Conservation (phyloP, 1,140 invertebrate genomes). For the Calycopis cecrops region DNA sequence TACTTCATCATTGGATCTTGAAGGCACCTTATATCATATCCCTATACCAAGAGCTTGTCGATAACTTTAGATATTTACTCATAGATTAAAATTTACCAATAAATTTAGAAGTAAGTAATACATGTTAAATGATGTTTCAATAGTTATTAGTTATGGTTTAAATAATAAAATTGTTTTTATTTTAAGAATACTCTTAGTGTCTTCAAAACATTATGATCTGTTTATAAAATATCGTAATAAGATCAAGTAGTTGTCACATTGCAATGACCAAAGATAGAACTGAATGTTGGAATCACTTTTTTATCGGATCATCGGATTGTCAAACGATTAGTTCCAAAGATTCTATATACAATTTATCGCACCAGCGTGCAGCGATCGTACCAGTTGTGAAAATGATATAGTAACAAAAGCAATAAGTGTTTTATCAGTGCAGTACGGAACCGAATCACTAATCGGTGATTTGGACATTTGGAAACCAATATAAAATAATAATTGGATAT, state of each 20-base stretch:
- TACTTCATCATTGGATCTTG: slow-evolving; percentile 27
- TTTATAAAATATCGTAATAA: slow-evolving; percentile 16
- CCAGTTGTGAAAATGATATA: slow-evolving; percentile 19
- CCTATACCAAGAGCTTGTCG: slow-evolving; percentile 22
- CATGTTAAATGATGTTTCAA: background rate
- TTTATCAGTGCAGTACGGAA: slow-evolving; percentile 13
- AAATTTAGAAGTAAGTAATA: slow-evolving; percentile 19
- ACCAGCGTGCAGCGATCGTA: too few relatives aligned
- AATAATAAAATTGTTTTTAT: slow-evolving; percentile 22
- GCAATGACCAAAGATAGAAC: slow-evolving; percentile 24
- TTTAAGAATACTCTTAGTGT: slow-evolving; percentile 28
- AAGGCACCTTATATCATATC: slow-evolving; percentile 23
- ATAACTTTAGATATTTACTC: slow-evolving; percentile 22
- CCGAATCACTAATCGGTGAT: background rate
- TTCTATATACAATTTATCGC: slow-evolving; percentile 13
- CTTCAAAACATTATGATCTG: slow-evolving; percentile 21
- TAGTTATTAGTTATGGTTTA: slow-evolving; percentile 6
- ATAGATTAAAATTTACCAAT: slow-evolving; percentile 22
- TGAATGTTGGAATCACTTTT: slow-evolving; percentile 15
- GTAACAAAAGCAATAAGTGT: slow-evolving; percentile 1
- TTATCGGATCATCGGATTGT: too few relatives aligned
- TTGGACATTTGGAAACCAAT: slow-evolving; percentile 14
- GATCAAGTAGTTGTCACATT: slow-evolving; percentile 17
- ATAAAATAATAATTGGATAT: slow-evolving; percentile 18
- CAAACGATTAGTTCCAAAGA: slow-evolving; percentile 3